phyloP scores from a whole-genome alignment of 2,888 invertebrate species.

The Nezara viridula region DNA sequence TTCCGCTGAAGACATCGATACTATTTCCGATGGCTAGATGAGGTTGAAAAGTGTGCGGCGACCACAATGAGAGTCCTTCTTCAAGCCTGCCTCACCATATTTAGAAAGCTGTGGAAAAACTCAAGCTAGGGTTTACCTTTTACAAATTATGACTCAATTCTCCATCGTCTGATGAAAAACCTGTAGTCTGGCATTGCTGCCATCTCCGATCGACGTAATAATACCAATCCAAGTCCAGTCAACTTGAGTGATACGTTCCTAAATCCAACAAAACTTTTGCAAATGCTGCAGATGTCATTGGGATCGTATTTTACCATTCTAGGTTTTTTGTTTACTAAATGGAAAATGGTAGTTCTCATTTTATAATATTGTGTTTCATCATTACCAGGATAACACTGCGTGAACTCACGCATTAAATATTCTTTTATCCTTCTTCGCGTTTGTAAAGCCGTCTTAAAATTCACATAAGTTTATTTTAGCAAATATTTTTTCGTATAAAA shows the following conservation, averaged over 20 bases:
- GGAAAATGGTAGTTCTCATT: neutral
- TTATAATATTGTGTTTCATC: neutral
- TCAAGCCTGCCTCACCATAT: conserved; percentile 1
- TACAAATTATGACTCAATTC: conserved; percentile 48
- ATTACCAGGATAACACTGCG: too few relatives aligned
- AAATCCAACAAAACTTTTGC: neutral
- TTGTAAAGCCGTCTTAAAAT: too few relatives aligned
- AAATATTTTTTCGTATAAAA: too few relatives aligned
- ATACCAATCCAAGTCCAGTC: neutral
- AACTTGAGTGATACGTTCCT: neutral
- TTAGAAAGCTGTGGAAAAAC: conserved; percentile 18
- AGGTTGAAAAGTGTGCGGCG: conserved; percentile 16
- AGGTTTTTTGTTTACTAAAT: neutral
- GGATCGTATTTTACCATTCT: neutral
- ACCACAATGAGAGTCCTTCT: conserved; percentile 1
- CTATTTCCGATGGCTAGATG: neutral
- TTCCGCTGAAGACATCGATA: neutral
- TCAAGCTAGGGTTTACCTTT: conserved; percentile 29
- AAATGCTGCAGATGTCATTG: neutral
- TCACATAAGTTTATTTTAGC: too few relatives aligned
- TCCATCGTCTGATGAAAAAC: conserved; percentile 35
- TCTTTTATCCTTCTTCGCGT: too few relatives aligned
- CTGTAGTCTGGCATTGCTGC: neutral
- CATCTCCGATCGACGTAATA: neutral
- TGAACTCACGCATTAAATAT: too few relatives aligned